Evolutionary conservation across 2,888 invertebrate genomes (phyloP).

Genomic region (Calliphora vomitoria): DNA sequence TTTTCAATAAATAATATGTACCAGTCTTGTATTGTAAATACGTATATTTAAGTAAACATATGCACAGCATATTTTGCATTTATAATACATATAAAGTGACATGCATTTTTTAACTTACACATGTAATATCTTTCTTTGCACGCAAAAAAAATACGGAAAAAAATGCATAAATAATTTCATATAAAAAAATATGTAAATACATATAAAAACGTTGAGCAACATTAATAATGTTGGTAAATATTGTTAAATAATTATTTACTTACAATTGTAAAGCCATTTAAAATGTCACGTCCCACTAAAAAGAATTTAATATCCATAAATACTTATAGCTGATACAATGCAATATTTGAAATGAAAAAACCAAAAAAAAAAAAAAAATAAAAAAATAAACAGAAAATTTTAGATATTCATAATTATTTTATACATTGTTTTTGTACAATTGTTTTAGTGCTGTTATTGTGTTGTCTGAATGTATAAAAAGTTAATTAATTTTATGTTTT

Average conservation of each 20-base stretch:
- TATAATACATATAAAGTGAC: constrained; percentile 16
- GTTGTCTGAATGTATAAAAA: constrained; percentile 59
- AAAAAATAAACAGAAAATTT: background rate
- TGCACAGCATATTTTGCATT: background rate
- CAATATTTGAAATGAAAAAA: background rate
- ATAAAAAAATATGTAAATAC: background rate
- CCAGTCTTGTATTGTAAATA: constrained; percentile 5
- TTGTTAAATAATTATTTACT: constrained; percentile 52
- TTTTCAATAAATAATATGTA: background rate
- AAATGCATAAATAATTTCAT: background rate
- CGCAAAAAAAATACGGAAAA: background rate
- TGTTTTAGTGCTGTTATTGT: background rate
- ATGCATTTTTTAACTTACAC: constrained; percentile 8
- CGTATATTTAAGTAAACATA: background rate
- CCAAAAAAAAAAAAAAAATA: too few relatives aligned
- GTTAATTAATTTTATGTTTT: constrained; percentile 71
- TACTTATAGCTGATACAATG: too few relatives aligned
- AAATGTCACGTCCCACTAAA: constrained; percentile 59
- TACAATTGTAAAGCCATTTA: constrained; percentile 49
- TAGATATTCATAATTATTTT: background rate
- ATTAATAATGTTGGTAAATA: constrained; percentile 41
- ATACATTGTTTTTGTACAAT: constrained; percentile 7
- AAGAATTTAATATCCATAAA: background rate
- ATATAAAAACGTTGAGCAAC: constrained; percentile 20
- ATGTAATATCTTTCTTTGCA: background rate